phyloP scores from a whole-genome alignment of 2,113 vertebrate species.

The Pristiophorus japonicus region DNA sequence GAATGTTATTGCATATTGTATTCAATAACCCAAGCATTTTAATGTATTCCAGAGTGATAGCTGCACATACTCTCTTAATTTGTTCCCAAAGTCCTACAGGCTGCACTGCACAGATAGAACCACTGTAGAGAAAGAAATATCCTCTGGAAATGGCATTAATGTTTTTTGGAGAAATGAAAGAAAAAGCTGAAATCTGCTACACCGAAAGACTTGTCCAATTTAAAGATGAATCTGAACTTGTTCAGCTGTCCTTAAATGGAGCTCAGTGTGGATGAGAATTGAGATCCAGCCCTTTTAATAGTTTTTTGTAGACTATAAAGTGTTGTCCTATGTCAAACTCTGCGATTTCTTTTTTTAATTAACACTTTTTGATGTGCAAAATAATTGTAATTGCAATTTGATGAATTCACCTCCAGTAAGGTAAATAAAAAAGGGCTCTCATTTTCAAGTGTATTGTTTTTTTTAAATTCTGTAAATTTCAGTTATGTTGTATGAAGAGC shows the following conservation, averaged over 20 bases:
- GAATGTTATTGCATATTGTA: not conserved
- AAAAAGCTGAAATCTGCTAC: not conserved
- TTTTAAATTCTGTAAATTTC: not conserved
- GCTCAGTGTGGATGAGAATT: not conserved
- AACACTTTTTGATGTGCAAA: not conserved
- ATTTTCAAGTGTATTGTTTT: not conserved
- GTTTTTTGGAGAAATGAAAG: not conserved
- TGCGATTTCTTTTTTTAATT: not conserved
- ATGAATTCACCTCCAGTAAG: not conserved
- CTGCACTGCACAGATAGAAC: not conserved
- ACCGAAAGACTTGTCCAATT: not conserved
- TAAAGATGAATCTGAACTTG: constrained; percentile 4
- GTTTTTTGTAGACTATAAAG: not conserved
- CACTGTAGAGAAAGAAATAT: not conserved
- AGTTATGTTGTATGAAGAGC: not conserved
- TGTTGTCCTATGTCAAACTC: not conserved
- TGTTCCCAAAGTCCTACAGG: not conserved
- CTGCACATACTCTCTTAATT: not conserved
- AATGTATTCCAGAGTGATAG: not conserved
- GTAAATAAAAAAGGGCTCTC: constrained; percentile 24
- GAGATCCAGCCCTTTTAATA: not conserved
- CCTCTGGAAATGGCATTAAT: not conserved
- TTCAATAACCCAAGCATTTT: not conserved
- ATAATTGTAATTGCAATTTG: constrained; percentile 1
- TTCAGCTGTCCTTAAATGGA: not conserved